phyloP scores from a whole-genome alignment of 2,113 vertebrate genomes.

The Takifugu bimaculatus region DNA sequence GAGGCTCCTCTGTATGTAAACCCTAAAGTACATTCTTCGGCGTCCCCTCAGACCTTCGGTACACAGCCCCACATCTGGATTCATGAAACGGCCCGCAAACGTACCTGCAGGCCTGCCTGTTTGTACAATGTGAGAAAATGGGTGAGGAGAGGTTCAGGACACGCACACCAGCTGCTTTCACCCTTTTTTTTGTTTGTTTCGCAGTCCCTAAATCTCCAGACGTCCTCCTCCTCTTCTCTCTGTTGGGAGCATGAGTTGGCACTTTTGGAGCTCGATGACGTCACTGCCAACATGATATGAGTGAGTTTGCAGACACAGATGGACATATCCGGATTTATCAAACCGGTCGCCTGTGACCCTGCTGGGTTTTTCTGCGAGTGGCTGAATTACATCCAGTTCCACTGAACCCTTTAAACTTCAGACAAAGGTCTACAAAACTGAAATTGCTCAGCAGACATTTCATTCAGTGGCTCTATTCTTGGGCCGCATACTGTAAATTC shows the following conservation, averaged over 20 bases:
- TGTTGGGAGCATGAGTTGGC: too few species aligned
- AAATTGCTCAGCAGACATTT: too few species aligned
- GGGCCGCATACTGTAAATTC: background rate
- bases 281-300: background rate
- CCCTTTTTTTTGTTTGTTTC: background rate
- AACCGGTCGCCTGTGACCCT: slow-evolving; percentile 11
- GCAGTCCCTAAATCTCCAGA: slow-evolving; percentile 19
- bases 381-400: slow-evolving; percentile 37
- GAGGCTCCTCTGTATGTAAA: slow-evolving; percentile 56
- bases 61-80: slow-evolving; percentile 57
- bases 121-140: slow-evolving; percentile 15
- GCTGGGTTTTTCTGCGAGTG: slow-evolving; percentile 27
- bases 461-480: background rate
- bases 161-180: slow-evolving; percentile 27
- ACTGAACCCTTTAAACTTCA: slow-evolving; percentile 15
- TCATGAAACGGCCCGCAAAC: slow-evolving; percentile 22
- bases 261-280: too few species aligned
- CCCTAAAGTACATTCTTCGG: slow-evolving; percentile 59
- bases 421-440: slow-evolving; percentile 28
- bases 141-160: slow-evolving; percentile 20
- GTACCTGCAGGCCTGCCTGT: slow-evolving; percentile 20
- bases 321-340: slow-evolving; percentile 4
- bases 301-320: slow-evolving; percentile 10
- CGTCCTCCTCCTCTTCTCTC: background rate
- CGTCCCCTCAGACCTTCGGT: slow-evolving; percentile 50